Base-by-base conservation (phyloP, 2,797 vertebrate genomes). In the Leucoraja ocellata region DNA sequence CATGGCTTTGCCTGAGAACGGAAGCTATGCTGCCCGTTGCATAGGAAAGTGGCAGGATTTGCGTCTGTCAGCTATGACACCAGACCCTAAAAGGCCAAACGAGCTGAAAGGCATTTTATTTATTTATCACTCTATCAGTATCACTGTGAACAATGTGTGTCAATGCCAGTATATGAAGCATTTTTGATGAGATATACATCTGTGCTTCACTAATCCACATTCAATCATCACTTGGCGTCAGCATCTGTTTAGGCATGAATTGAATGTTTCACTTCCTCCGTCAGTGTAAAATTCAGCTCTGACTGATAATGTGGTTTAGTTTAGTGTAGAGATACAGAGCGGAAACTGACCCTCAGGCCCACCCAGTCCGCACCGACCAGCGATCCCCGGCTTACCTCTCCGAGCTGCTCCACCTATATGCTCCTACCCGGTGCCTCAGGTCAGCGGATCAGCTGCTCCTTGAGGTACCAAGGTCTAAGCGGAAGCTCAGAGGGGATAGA, bases 41-140 rank as follows among this genome's bases (percentile, higher is more conserved):
- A 92, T 13, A 71, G 25, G 73, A 92, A 92, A 92, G 46, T 46
- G 46, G 76, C 90, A 92, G 39, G 46, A 76, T 71, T 92, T 92
- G 71, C 73, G 58, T 92, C 36, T 92, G 71, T 74, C 46, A 28
- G 5, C 28, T 58, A 58, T 18, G 90, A 28, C 71, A 28, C 25
- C 0, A 14, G 7, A 76, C 46, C 63, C 71, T 73, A 92, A 92
- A 92, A 92, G 71, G 71, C 46, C 71, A 92, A 92, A 92, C 14
- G 46, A 54, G 90, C 90, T 5, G 21, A 58, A 92, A 10, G 36
- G 54, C 68, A 88, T 88, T 18, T 92, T 25, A 74, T 76, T 92
- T 91, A 21, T 76, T 54, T 36, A n/a, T 39, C n/a, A 21, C 90
- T 91, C 68, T 74, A 54, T 92, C 39, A 74, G 46, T 1, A n/a